Percentiles rank a stretch among this genome's conserved stretches.
These are phyloP conservation scores for Chelonus insularis DNA, from an alignment of 1,140 invertebrate species.

Conservation along the genomic window DNA sequence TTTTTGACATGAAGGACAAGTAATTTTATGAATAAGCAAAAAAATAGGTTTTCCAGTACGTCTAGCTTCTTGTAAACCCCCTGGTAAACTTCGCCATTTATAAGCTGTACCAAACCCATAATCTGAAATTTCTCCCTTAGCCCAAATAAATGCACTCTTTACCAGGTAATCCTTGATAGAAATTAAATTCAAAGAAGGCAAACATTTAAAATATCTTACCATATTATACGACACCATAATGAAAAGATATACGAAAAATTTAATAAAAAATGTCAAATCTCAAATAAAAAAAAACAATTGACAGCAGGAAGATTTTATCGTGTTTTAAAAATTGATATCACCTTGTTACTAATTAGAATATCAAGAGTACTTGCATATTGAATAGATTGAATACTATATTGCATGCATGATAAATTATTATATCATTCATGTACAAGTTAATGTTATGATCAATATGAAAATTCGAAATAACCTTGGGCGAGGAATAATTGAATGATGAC, in stretches of 20 bases:
- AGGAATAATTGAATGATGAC: too few relatives aligned
- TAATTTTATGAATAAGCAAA: conserved; percentile 38
- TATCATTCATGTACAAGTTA: too few relatives aligned
- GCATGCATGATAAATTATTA: too few relatives aligned
- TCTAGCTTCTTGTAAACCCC: conserved; percentile 41
- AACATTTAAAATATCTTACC: conserved; percentile 22
- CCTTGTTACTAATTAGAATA: too few relatives aligned
- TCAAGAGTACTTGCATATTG: too few relatives aligned
- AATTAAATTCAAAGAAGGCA: conserved; percentile 2
- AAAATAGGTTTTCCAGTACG: conserved; percentile 40
- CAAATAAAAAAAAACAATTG: not conserved
- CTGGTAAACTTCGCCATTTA: conserved; percentile 38
- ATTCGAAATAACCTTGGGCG: too few relatives aligned
- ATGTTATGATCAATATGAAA: too few relatives aligned
- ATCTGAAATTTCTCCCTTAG: conserved; percentile 18
- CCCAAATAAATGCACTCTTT: not conserved
- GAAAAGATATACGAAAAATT: not conserved
- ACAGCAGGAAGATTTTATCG: too few relatives aligned
- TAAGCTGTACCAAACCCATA: conserved; percentile 35
- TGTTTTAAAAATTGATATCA: too few relatives aligned
- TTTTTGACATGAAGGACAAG: conserved; percentile 39
- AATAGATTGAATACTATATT: too few relatives aligned
- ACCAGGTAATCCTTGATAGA: conserved; percentile 12
- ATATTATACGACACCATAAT: not conserved
- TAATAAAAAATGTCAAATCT: not conserved